Conservation (phyloP, 2,888 invertebrate genomes). For the Penaeus monodon region DNA sequence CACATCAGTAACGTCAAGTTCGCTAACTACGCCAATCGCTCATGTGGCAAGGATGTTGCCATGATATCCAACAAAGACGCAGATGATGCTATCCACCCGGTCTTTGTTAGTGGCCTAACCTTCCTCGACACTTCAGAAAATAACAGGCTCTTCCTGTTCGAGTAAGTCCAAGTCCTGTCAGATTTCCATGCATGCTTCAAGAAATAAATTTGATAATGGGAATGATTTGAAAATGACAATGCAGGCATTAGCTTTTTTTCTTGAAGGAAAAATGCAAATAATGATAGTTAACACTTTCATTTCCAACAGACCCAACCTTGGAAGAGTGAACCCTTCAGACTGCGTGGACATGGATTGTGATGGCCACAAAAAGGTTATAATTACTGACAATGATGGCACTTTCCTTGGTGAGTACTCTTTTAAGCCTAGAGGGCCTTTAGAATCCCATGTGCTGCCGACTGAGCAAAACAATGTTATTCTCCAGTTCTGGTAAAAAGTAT, state of each 20-base stretch:
- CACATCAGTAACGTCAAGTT: conserved; percentile 36
- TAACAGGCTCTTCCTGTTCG: conserved; percentile 40
- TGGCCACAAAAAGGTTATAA: conserved; percentile 57
- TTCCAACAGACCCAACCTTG: conserved; percentile 29
- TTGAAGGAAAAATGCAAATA: too few species aligned
- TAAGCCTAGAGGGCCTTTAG: too few species aligned
- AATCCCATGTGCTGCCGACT: too few species aligned
- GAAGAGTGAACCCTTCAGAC: conserved; percentile 54
- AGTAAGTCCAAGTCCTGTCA: conserved; percentile 2
- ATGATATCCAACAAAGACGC: conserved; percentile 36
- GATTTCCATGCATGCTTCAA: neutral
- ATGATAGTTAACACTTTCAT: too few species aligned
- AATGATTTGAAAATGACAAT: too few species aligned
- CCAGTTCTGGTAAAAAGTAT: too few species aligned
- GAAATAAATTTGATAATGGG: too few species aligned
- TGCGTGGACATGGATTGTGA: conserved; percentile 64
- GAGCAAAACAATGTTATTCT: too few species aligned
- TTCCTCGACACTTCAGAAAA: conserved; percentile 37
- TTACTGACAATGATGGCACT: conserved; percentile 54
- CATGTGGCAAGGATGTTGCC: conserved; percentile 48
- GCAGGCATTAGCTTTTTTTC: too few species aligned
- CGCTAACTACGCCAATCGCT: conserved; percentile 23
- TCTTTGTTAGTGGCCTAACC: conserved; percentile 26
- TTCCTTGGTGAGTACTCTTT: conserved; percentile 36
- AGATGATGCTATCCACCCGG: conserved; percentile 56